Base-by-base conservation (phyloP, 1,140 invertebrate genomes). In the Drosophila athabasca region DNA sequence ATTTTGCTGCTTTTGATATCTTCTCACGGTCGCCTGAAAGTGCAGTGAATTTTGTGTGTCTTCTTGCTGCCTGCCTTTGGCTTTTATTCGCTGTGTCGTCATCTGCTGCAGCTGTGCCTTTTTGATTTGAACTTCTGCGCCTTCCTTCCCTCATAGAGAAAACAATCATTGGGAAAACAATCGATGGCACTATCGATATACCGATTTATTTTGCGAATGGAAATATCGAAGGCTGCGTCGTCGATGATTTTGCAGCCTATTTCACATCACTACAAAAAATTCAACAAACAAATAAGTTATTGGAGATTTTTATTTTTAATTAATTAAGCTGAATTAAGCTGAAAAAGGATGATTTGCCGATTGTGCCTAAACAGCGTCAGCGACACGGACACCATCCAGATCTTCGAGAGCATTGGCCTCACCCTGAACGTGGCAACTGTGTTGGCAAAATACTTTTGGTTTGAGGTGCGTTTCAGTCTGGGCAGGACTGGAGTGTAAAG, bases 261-360 rank as follows among this genome's bases (percentile, higher is more conserved):
- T 35, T 39, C 6, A 17, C 19, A 19, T 53, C 29, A n/a, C 51
- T 13, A 26, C 43, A 43, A 31, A 24, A 53, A 58, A 67, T 46
- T 69, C 51, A 69, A 66, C 48, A 66, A 67, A 67, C 65, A 65
- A 64, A 26, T 2, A 11, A 19, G 24, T 66, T 13, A 24, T 64
- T 13, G 35, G 35, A 13, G 35, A 67, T 67, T 44, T 22, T 68
- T 67, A 9, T 22, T 68, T 67, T 9, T 15, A 62, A 52, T 39
- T 39, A 24, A 6, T 41, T 59, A 58, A 24, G 72, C 64, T 83
- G 68, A 43, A 50, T 67, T 64, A 49, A 72, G 48, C 26, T 50
- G 13, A 22, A 48, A 22, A 48, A 80, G 41, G 44, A 91, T 91
- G 90, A 90, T 91, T 69, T 91, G 90, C 76, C 79, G 90, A 15